These are phyloP conservation scores for Apoda limacodes DNA, from an alignment of 2,888 invertebrate species.

Conservation along the genomic window DNA sequence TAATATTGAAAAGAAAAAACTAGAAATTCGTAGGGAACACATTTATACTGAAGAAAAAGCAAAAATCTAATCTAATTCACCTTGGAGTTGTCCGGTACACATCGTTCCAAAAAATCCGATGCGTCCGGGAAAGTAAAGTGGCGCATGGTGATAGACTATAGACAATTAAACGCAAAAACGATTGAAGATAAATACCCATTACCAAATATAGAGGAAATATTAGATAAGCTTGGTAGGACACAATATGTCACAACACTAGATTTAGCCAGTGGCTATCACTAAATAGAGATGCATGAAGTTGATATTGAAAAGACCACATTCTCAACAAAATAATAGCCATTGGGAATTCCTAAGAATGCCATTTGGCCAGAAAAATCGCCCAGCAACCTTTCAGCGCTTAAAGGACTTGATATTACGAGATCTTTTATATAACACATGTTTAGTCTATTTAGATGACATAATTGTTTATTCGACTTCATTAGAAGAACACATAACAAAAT, in stretches of 20 bases:
- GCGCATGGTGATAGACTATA: constrained; percentile 9
- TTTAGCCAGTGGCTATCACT: constrained; percentile 14
- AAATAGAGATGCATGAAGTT: constrained; percentile 11
- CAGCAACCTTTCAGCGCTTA: too few relatives aligned
- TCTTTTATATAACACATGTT: too few relatives aligned
- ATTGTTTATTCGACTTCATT: too few relatives aligned
- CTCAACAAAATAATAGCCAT: constrained; percentile 24
- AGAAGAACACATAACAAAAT: too few relatives aligned
- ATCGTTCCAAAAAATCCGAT: constrained; percentile 19
- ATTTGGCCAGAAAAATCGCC: too few relatives aligned
- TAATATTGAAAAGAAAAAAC: too few relatives aligned
- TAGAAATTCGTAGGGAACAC: too few relatives aligned
- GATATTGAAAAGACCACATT: constrained; percentile 29
- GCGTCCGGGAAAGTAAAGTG: constrained; percentile 11
- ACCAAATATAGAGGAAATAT: constrained; percentile 14
- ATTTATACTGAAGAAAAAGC: too few relatives aligned
- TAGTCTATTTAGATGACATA: too few relatives aligned
- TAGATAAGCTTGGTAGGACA: constrained; percentile 10
- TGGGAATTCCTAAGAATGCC: constrained; percentile 30
- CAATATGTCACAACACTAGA: constrained; percentile 14
- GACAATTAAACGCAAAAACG: constrained; percentile 20
- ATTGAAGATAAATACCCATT: constrained; percentile 14
- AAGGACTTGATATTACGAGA: too few relatives aligned
- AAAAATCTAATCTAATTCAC: too few relatives aligned
- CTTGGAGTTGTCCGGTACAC: constrained; percentile 18